These are phyloP conservation scores for Drosophila tropicalis DNA, from an alignment of 1,140 invertebrate species.

Conservation along the genomic window DNA sequence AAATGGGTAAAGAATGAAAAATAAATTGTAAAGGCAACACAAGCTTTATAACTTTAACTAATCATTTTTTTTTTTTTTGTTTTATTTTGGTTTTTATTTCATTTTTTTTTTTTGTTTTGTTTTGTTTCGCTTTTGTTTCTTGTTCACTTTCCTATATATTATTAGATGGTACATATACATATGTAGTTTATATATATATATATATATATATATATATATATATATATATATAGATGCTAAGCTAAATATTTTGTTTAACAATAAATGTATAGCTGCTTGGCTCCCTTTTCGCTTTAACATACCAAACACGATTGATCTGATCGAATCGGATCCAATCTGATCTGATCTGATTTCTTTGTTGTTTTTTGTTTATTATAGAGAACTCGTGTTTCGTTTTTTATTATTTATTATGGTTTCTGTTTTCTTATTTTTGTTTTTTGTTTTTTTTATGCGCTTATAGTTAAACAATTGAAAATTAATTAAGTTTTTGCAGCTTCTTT, in stretches of 20 bases:
- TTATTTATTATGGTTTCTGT: too few species aligned
- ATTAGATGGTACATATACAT: slow-evolving; percentile 77
- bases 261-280: slow-evolving; percentile 76
- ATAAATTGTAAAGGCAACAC: slow-evolving; percentile 46
- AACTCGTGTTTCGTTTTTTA: slow-evolving; percentile 15
- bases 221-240: slow-evolving; percentile 50
- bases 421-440: too few species aligned
- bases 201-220: too few species aligned
- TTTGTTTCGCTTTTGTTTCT: slow-evolving; percentile 41
- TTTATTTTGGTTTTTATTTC: slow-evolving; percentile 59
- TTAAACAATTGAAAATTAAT: slow-evolving; percentile 61
- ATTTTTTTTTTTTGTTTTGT: slow-evolving; percentile 53
- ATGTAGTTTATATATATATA: slow-evolving; percentile 40
- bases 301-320: slow-evolving; percentile 5
- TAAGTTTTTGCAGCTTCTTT: slow-evolving; percentile 65
- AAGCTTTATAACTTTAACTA: slow-evolving; percentile 68
- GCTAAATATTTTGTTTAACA: slow-evolving; percentile 79
- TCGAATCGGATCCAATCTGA: background rate
- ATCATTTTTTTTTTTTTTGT: slow-evolving; percentile 51
- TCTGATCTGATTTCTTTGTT: background rate
- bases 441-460: slow-evolving; percentile 38
- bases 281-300: slow-evolving; percentile 38
- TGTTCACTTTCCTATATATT: slow-evolving; percentile 69
- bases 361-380: slow-evolving; percentile 20
- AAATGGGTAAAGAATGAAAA: slow-evolving; percentile 36